Evolutionary conservation across 2,888 invertebrate genomes (phyloP), one percentile per base, ranked within the genome.

Genomic region (Papilio demoleus): DNA sequence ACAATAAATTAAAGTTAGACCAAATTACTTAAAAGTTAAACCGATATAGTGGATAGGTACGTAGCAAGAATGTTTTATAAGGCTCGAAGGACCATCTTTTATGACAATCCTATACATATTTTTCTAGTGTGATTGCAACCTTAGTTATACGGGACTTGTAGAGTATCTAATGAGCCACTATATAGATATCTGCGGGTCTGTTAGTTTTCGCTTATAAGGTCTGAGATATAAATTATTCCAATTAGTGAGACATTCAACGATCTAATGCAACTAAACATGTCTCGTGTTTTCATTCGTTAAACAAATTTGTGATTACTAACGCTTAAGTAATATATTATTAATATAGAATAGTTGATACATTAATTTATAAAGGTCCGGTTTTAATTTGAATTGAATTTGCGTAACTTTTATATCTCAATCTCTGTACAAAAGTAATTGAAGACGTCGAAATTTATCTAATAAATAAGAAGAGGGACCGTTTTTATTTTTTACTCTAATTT

Each of bases 191-290:
- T 31, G 6, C 12, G 27, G 27, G 27, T 53, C 27, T 27, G 53
- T 53, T 53, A 27, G 53, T 53, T 53, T 27, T 53, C 27, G 17
- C 53, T 31, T 56, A 56, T 56, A 53, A 14, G 53, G 53, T 8
- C 47, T 31, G 53, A 22, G 27, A 31, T 24, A 61, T 61, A 61
- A 61, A 61, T 61, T 27, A 27, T 45, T 61, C 61, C 61, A 61
- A 61, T 61, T 61, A 61, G 61, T 40, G 42, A 61, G 61, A 61
- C 61, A 45, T 45, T 27, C 42, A 31, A 9, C 12, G 19, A 27
- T n/a, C 17, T 45, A 5, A 31, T 5, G 3, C 5, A n/a, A 8
- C 2, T 31, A 3, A 8, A 31, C 31, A 50, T 53, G n/a, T 53
- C 53, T 27, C 3, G 53, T 14, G 53, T 14, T 53, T 53, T 56